These are phyloP conservation scores for Mizuhopecten yessoensis DNA, from an alignment of 1,140 invertebrate genomes.

Conservation along the genomic window DNA sequence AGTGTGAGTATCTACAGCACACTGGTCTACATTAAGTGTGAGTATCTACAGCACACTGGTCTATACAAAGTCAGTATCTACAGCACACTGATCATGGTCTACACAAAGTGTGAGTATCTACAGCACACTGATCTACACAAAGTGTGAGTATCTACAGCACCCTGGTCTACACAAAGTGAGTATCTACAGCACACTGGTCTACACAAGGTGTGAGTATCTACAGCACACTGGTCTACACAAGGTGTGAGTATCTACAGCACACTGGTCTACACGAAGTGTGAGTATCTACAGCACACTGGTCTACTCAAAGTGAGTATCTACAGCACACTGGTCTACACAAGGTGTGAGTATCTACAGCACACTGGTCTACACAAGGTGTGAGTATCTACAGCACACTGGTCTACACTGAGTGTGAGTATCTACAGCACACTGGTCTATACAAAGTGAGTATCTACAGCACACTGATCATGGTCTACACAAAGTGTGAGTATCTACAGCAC, in stretches of 20 bases:
- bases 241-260: conserved; percentile 76
- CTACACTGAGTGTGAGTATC: conserved; percentile 71
- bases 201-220: conserved; percentile 70
- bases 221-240: no score
- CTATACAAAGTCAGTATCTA: no score
- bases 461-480: conserved; percentile 74
- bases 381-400: conserved; percentile 76
- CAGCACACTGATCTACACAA: conserved; percentile 74
- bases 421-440: no score
- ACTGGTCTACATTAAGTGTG: conserved; percentile 76
- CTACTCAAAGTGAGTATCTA: no score
- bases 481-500: conserved; percentile 77
- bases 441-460: conserved; percentile 76
- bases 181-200: conserved; percentile 75
- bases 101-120: conserved; percentile 77
- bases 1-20: conserved; percentile 76
- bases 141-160: conserved; percentile 66
- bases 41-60: background rate
- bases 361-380: no score
- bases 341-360: conserved; percentile 66
- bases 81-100: conserved; percentile 74
- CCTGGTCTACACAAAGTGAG: no score
- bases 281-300: background rate
- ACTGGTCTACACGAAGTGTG: conserved; percentile 76
- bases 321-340: conserved; percentile 74